phyloP scores from a whole-genome alignment of 2,888 invertebrate genomes.

The Drosophila acutilabella region DNA sequence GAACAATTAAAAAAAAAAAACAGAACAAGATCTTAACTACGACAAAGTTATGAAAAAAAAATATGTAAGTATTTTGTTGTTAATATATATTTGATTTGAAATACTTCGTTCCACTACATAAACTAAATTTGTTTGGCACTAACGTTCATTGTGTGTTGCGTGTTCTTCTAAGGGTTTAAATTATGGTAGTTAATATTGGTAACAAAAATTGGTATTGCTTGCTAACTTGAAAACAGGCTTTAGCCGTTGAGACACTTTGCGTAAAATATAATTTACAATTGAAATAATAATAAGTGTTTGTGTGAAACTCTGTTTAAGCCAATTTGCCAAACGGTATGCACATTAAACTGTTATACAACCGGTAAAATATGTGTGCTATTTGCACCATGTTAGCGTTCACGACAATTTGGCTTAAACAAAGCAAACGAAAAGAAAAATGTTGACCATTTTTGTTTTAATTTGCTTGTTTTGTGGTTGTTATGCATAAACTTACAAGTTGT shows the following conservation, averaged over 20 bases:
- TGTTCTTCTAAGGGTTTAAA: slow-evolving; percentile 19
- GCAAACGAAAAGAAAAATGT: slow-evolving; percentile 10
- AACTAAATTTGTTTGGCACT: slow-evolving; percentile 58
- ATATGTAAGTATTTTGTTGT: background rate
- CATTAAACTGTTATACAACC: slow-evolving; percentile 14
- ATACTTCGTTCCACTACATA: slow-evolving; percentile 49
- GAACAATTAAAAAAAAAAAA: slow-evolving; percentile 18
- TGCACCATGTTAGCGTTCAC: too few relatives aligned
- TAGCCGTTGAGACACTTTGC: slow-evolving; percentile 83
- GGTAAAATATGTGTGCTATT: background rate
- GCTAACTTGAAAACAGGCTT: slow-evolving; percentile 45
- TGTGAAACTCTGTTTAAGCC: slow-evolving; percentile 26
- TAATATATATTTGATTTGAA: slow-evolving; percentile 28
- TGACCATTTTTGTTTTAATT: slow-evolving; percentile 7
- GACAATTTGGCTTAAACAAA: background rate
- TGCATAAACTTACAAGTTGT: slow-evolving; percentile 93
- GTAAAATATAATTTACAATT: slow-evolving; percentile 52
- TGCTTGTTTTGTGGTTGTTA: background rate
- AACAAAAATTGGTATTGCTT: slow-evolving; percentile 24
- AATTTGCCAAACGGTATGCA: slow-evolving; percentile 29
- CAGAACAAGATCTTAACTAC: slow-evolving; percentile 41
- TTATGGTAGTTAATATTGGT: slow-evolving; percentile 3
- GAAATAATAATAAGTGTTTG: slow-evolving; percentile 32
- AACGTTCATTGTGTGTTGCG: slow-evolving; percentile 67
- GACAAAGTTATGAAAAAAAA: slow-evolving; percentile 23